Evolutionary conservation across 2,888 invertebrate genomes (phyloP).

Genomic region (Eupeodes latifasciatus): DNA sequence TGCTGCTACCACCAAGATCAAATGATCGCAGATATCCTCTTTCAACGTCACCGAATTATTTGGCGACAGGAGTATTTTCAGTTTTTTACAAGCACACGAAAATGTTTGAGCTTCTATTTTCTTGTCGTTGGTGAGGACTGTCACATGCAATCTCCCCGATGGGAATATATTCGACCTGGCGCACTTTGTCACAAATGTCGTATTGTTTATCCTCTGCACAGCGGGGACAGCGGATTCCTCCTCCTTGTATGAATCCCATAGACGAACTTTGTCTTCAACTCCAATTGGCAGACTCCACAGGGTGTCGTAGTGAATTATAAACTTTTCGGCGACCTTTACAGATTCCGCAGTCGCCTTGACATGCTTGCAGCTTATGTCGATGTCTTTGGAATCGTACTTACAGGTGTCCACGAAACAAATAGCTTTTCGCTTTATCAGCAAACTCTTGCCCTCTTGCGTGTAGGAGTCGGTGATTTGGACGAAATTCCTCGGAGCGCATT

Average conservation of each 20-base stretch:
- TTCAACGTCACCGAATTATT: constrained; percentile 82
- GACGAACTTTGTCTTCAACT: constrained; percentile 79
- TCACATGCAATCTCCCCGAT: constrained; percentile 81
- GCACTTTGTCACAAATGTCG: constrained; percentile 82
- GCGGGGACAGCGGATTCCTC: constrained; percentile 79
- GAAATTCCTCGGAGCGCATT: constrained; percentile 90
- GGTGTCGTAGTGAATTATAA: constrained; percentile 80
- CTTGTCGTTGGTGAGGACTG: constrained; percentile 78
- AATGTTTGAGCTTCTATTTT: constrained; percentile 78
- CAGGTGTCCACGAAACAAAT: constrained; percentile 80
- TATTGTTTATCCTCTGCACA: constrained; percentile 81
- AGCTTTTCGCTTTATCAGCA: constrained; percentile 80
- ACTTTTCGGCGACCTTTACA: constrained; percentile 79
- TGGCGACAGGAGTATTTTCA: constrained; percentile 82
- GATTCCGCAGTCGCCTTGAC: constrained; percentile 78
- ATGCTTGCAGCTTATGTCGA: constrained; percentile 80
- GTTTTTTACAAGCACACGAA: constrained; percentile 82
- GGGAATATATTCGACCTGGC: constrained; percentile 80
- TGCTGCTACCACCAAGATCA: constrained; percentile 81
- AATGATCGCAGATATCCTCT: constrained; percentile 83
- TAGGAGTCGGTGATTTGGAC: constrained; percentile 86
- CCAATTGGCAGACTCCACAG: constrained; percentile 81
- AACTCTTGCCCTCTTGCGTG: constrained; percentile 82
- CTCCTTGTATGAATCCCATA: constrained; percentile 81
- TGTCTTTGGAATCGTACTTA: constrained; percentile 78